Percentiles rank a stretch among this genome's conserved stretches.
Conservation (phyloP, 2,888 invertebrate genomes). For the Agrotis segetum region DNA sequence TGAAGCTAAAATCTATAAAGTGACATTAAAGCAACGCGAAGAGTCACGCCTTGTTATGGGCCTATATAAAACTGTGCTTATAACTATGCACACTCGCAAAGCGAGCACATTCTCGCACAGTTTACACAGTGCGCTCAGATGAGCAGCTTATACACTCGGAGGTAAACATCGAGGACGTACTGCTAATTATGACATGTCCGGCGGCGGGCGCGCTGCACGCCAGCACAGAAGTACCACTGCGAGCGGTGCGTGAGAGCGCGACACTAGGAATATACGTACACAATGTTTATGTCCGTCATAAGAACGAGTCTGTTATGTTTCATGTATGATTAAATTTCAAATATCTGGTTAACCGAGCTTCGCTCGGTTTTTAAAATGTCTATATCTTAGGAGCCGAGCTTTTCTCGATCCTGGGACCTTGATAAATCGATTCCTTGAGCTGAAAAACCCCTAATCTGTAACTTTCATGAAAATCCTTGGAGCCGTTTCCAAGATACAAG, state of each 20-base stretch:
- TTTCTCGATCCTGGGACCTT: no score
- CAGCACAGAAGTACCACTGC: background rate
- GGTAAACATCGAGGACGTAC: conserved; percentile 11
- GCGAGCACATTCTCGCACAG: background rate
- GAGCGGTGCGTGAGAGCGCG: background rate
- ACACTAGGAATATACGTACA: no score
- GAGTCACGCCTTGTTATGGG: background rate
- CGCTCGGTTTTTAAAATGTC: no score
- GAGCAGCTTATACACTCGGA: background rate
- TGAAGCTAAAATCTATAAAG: conserved; percentile 4
- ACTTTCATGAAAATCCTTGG: no score
- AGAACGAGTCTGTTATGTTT: background rate
- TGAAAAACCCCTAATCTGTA: no score
- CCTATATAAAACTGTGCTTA: background rate
- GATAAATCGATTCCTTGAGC: no score
- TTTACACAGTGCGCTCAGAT: background rate
- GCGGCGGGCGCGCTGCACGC: background rate
- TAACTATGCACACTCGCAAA: background rate
- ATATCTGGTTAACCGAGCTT: no score
- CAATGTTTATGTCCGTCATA: no score
- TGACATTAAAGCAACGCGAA: conserved; percentile 6
- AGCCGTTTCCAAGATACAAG: no score
- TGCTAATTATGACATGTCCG: conserved; percentile 33
- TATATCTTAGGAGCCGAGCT: no score
- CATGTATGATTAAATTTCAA: background rate